Conservation (phyloP, 2,113 vertebrate genomes). For the Mormyrus lacerda region DNA sequence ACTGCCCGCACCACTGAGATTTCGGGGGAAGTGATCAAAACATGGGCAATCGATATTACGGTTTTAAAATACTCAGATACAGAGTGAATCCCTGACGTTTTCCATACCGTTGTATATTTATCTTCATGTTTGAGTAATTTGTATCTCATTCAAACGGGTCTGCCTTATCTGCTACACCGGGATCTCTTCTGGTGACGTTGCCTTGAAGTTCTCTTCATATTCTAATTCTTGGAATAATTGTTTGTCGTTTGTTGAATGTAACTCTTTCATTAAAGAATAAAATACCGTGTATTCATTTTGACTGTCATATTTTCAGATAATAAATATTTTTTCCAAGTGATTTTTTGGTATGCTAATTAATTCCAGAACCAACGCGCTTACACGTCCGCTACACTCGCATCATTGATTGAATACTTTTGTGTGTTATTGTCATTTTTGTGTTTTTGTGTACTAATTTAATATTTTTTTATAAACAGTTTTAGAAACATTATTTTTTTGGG, state of each 20-base stretch:
- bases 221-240: conserved; percentile 67
- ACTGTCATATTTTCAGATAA: neutral
- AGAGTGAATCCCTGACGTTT: conserved; percentile 45
- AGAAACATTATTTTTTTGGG: neutral
- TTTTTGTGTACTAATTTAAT: neutral
- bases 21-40: conserved; percentile 60
- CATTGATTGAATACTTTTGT: neutral
- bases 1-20: conserved; percentile 43
- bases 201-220: conserved; percentile 58
- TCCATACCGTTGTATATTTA: conserved; percentile 54
- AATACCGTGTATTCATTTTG: neutral
- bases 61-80: conserved; percentile 40
- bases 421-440: neutral
- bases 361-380: neutral
- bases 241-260: conserved; percentile 33
- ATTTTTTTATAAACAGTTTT: neutral
- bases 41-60: conserved; percentile 54
- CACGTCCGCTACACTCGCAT: neutral
- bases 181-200: conserved; percentile 42
- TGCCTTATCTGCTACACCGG: conserved; percentile 60
- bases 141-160: conserved; percentile 65
- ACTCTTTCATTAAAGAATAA: neutral
- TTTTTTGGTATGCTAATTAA: neutral
- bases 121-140: conserved; percentile 68
- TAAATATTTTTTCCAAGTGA: neutral